phyloP scores from a whole-genome alignment of 1,140 invertebrate species.

The Diplogasteroides magnus region DNA sequence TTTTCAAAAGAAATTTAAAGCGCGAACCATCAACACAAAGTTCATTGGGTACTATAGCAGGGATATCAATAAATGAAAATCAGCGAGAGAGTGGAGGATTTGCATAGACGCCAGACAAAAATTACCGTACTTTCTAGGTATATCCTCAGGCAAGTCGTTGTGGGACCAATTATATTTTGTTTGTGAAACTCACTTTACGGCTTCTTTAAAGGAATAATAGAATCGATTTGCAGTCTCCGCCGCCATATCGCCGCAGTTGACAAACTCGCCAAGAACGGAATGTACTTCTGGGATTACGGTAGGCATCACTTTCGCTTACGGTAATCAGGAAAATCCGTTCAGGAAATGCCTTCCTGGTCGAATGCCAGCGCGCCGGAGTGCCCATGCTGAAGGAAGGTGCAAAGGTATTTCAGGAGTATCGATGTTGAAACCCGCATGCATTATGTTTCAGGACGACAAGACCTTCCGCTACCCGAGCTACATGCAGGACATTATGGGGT shows the following conservation, averaged over 20 bases:
- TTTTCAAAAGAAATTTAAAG: no score
- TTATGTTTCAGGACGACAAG: conserved; percentile 43
- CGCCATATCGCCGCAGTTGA: conserved; percentile 67
- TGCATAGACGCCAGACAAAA: no score
- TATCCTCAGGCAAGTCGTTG: no score
- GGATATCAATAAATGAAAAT: no score
- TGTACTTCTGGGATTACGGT: conserved; percentile 70
- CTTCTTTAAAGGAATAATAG: no score
- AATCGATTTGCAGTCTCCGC: conserved; percentile 57
- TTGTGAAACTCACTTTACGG: no score
- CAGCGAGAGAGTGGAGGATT: no score
- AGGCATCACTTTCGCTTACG: background rate
- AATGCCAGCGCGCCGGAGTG: conserved; percentile 65
- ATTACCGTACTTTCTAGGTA: no score
- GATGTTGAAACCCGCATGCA: background rate
- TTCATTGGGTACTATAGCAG: no score
- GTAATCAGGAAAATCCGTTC: background rate
- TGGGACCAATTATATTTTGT: no score
- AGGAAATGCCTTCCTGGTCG: conserved; percentile 66
- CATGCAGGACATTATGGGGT: conserved; percentile 71
- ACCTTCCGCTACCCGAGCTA: conserved; percentile 68
- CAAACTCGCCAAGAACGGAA: conserved; percentile 61
- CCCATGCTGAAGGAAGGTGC: conserved; percentile 50
- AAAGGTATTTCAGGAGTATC: conserved; percentile 18
- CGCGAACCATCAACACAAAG: no score